Evolutionary conservation across 2,797 vertebrate genomes (phyloP), one percentile per base, ranked within the genome.

Genomic region (Crotalus adamanteus): DNA sequence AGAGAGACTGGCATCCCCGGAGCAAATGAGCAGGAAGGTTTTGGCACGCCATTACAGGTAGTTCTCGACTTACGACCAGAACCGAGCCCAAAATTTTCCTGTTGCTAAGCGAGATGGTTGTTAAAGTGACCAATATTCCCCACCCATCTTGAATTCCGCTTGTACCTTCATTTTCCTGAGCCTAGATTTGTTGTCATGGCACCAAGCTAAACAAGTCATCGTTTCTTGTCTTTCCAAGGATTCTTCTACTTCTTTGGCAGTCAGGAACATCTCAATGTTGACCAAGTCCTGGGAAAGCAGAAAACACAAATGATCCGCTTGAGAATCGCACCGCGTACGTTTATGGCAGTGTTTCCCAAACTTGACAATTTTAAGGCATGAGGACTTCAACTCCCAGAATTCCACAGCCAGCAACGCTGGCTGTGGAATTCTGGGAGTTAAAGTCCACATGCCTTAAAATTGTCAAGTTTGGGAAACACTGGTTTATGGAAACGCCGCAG

Each of bases 181-280:
- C 94, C 99, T 98, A 92, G 99, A 99, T 97, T 99, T 99, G 95
- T 99, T 99, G 97, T 99, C 99, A 26, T 99, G 99, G 97, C 99
- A 99, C 99, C 99, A 99, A 94, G 99, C 99, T 96, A 99, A 96
- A 97, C 99, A 99, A 78, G 99, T 99, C 95, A 99, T 99, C 0
- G 99, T 99, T 97, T 99, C 99, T 92, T 99, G 99, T 95, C 99
- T 98, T 97, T 99, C 99, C 96, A 99, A 97, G 85, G 99, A 99
- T 96, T 99, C 99, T 93, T 99, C 99, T 91, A 99, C 99, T 97
- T 99, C 99, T 95, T 99, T 99, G 94, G 99, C 99, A 88, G 99
- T 99, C 96, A 99, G 98, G 97, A 99, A 99, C 99, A 99, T 99
- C 97, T 99, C 99, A 92, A 99, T 99, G 97, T 99, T 99, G 97